Percentiles rank a stretch among this genome's conserved stretches.
Evolutionary conservation across 2,888 invertebrate genomes (phyloP).

Genomic region (Caenorhabditis becei): DNA sequence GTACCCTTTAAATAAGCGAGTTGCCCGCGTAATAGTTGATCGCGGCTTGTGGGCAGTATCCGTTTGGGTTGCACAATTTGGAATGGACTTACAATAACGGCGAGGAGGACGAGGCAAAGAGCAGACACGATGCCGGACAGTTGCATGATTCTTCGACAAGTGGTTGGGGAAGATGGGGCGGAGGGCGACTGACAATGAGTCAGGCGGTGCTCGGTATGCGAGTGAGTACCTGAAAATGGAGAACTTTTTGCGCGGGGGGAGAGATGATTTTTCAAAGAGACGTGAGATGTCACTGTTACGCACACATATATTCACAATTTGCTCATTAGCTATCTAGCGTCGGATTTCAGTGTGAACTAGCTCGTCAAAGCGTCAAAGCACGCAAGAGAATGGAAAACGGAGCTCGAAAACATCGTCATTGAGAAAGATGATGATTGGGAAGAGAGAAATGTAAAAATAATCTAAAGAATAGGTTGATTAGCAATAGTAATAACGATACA

Average conservation of each 20-base stretch:
- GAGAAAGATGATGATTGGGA: constrained; percentile 27
- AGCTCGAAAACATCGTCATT: constrained; percentile 35
- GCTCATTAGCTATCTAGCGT: constrained; percentile 42
- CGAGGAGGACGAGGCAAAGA: constrained; percentile 53
- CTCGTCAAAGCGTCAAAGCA: constrained; percentile 13
- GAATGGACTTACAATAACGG: constrained; percentile 63
- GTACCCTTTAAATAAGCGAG: constrained; percentile 58
- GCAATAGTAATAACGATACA: not conserved
- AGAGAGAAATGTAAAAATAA: constrained; percentile 2
- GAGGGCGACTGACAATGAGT: constrained; percentile 49
- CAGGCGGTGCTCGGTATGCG: constrained; percentile 48
- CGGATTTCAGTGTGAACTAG: constrained; percentile 47
- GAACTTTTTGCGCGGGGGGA: constrained; percentile 35
- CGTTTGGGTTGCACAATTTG: constrained; percentile 58
- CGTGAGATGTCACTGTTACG: constrained; percentile 1
- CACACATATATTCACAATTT: constrained; percentile 5
- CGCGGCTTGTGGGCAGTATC: constrained; percentile 52
- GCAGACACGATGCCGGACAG: constrained; percentile 41
- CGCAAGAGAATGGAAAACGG: not conserved
- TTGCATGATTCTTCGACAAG: constrained; percentile 55
- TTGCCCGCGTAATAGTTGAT: constrained; percentile 58
- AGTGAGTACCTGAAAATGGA: constrained; percentile 64
- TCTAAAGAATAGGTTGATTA: constrained; percentile 17
- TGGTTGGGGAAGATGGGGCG: constrained; percentile 21
- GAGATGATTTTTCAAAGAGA: constrained; percentile 11